Evolutionary conservation across 2,113 vertebrate genomes (phyloP), one percentile per base, ranked within the genome.

Genomic region (Anoplopoma fimbria): DNA sequence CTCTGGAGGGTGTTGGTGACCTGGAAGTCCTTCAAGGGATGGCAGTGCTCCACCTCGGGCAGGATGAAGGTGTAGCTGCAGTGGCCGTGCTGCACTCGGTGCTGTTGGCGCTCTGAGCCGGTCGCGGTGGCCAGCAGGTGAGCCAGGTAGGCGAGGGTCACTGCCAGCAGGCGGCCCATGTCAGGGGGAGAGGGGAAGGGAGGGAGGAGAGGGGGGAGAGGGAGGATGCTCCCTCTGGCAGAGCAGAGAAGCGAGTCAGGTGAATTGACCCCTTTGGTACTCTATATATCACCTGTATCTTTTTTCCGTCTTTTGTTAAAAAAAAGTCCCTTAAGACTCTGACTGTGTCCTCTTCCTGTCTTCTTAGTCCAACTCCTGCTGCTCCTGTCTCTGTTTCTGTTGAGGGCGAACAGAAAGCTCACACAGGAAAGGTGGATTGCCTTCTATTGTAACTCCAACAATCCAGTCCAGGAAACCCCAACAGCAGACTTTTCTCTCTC

Each of bases 41-140:
- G 84, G 77, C 95, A 96, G 88, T 93, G 88, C 51, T 94, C 94
- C 78, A 94, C 82, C 86, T 96, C 96, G 0, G 96, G 96, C 36
- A 97, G 94, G 55, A 97, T 90, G 86, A 97, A 97, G 42, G 96
- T 97, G 90, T 96, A 96, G 89, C 92, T 95, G 91, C 96, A 97
- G 68, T 89, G 85, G 29, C 96, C 96, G 60, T 96, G 95, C 87
- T 96, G 95, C 75, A 97, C 88, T 5, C 51, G 94, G 75, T 97
- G 96, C 82, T 94, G 94, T 72, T 81, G 89, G 57, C 92, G 92
- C 70, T 95, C 95, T 6, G 92, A 83, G 64, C 76, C 69, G 2
- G 34, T 77, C 0, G 34, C 76, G 0, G 77, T 25, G 53, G 91
- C 89, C 83, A 85, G 75, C 88, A 92, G 86, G 72, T 84, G 84